Evolutionary conservation across 2,797 vertebrate species (phyloP), one percentile per base, ranked within the genome.

Genomic region (Triplophysa yarkandensis): DNA sequence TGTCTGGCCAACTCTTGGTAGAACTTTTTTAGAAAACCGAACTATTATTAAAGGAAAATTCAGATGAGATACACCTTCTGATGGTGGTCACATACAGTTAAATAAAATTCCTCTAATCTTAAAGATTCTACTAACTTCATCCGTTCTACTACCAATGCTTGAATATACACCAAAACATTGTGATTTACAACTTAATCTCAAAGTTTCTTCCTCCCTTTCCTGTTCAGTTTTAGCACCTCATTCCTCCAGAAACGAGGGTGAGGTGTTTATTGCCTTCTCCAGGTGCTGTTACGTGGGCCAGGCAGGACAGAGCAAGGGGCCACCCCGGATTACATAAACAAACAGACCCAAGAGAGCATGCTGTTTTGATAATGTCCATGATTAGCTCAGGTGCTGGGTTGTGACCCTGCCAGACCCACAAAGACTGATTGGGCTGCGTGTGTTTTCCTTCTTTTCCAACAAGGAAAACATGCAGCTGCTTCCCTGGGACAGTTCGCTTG

Each of bases 351-450:
- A 62, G 70, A 81, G 85, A 82, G 83, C 76, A 82, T 79, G 66
- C 80, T 68, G 88, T 90, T 92, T 92, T 83, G 84, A 83, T 89
- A 90, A 84, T 84, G 78, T 86, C 74, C 71, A 80, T 88, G 86
- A 90, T 91, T 82, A 90, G 89, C 92, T 90, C 91, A 88, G 50
- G 6, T 77, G 74, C 88, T 92, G 90, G 85, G 91, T 91, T 89
- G 89, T 90, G 90, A 84, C 84, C 90, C 90, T 85, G 73, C 70
- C 71, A 78, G 89, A 87, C 86, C 87, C 79, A 34, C 88, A 85
- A n/a, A 86, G 86, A 84, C 86, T 88, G 85, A 76, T 16, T 62
- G 68, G 57, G 75, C 65, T 79, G 76, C 34, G 60, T 85, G 83
- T 90, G 80, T 90, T 92, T 92, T 91, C 87, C 83, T 88, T 86